Evolutionary conservation across 1,140 invertebrate species (phyloP), one percentile per base, ranked within the genome.

Genomic region (Capitella teleta): DNA sequence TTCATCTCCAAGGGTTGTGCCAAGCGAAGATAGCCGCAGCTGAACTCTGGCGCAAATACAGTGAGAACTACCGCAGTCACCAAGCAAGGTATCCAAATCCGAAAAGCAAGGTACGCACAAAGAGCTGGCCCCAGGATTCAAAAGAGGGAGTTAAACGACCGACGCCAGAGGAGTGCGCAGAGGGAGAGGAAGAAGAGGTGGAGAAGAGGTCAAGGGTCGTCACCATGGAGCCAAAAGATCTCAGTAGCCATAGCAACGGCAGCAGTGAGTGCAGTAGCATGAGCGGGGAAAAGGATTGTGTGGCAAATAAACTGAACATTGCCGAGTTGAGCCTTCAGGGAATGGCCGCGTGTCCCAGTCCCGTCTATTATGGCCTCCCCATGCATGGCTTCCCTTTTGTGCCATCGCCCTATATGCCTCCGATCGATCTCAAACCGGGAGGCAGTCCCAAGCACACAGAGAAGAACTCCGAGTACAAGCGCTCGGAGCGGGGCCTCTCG

Each of bases 21-120:
- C 49, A 57, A 40, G 56, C 56, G 14, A 57, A 57, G 42, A 28
- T 57, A 18, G 48, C 38, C 28, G 56, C 56, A 1, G 49, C 56
- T 16, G 53, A 57, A 21, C 32, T 57, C n/a, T 57, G 56, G 56
- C 18, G 56, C n/a, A 45, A 43, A 19, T 55, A 55, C 53, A 57
- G 56, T 34, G 50, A 50, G 34, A 37, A 53, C 16, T 53, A 53
- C 23, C 16, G 41, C 14, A 49, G 52, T 25, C 52, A 53, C 41
- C 52, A 53, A 47, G 52, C 52, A 6, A 23, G 52, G 18, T 46
- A 53, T 36, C 52, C 52, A 6, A 49, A 53, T 25, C 45, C 45
- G 6, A 47, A 47, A 25, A 44, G 26, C n/a, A 40, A 18, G 38
- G n/a, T 40, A 40, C 38, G 3, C 19, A 8, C 21, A 40, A 19